A percentile compares a stretch with the other conserved stretches of the same genome.
Conservation (phyloP, 2,888 invertebrate species). For the Epicampocera succincta region DNA sequence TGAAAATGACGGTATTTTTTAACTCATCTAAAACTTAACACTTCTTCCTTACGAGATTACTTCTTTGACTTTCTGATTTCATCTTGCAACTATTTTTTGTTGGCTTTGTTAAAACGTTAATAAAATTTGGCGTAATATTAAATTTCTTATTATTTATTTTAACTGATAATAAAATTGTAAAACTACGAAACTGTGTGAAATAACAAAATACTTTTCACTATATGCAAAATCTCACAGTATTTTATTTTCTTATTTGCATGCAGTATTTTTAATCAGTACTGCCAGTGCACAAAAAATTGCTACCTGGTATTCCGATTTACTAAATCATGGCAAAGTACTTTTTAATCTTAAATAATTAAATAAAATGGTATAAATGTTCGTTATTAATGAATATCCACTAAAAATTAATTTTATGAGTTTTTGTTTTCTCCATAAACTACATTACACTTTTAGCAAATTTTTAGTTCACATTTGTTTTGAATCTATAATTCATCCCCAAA, state of each 20-base stretch:
- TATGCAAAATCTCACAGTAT: conserved; percentile 54
- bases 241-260: conserved; percentile 62
- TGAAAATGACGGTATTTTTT: conserved; percentile 22
- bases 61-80: conserved; percentile 48
- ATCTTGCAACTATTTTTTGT: conserved; percentile 52
- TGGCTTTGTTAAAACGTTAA: no score
- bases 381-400: no score
- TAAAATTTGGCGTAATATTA: no score
- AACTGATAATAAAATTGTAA: conserved; percentile 26
- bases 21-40: conserved; percentile 41
- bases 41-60: conserved; percentile 63
- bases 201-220: conserved; percentile 44
- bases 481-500: neutral
- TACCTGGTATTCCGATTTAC: neutral
- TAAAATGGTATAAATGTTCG: no score
- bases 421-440: no score
- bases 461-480: no score
- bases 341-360: neutral
- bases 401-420: no score
- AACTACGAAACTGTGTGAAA: conserved; percentile 18
- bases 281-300: conserved; percentile 1
- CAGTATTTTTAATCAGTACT: conserved; percentile 47
- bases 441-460: no score
- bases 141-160: no score
- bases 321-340: neutral